Evolutionary conservation across 1,140 invertebrate genomes (phyloP), one percentile per base, ranked within the genome.

Genomic region (Euwallacea similis): DNA sequence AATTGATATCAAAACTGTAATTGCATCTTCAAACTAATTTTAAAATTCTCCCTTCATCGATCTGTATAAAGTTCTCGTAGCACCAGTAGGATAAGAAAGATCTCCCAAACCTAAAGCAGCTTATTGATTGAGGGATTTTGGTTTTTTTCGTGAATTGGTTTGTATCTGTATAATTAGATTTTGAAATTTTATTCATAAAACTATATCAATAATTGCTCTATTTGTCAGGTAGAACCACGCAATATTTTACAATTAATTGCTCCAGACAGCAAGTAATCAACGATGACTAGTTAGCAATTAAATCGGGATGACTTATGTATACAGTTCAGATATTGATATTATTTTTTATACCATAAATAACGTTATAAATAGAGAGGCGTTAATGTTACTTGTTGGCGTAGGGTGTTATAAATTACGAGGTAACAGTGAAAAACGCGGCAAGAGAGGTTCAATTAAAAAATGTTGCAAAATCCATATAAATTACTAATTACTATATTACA

Each of bases 171-270:
- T n/a, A n/a, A n/a, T n/a, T n/a, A n/a, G n/a, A n/a, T n/a, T n/a
- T n/a, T n/a, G n/a, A 50, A 50, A 11, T 11, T 10, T 13, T 10
- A 50, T 11, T 50, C 9, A 50, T 11, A 50, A 50, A 13, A 50
- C 9, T 50, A 11, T 2, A 2, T 10, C 9, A 11, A 50, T 50
- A 13, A 50, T 50, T 11, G 9, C 13, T 50, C 9, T 13, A 10
- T 50, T 50, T 10, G 2, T 50, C 2, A 13, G 9, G 13, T 50
- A 13, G 13, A 10, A 11, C 9, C 9, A 50, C 9, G 13, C 46
- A 50, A 13, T 50, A 50, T 50, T 50, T 50, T 50, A 50, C 46
- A 50, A 50, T 50, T 50, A 50, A 50, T 50, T 50, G 46, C 46
- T 11, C 13, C 2, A 50, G 46, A 50, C 4, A 33, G 21, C 46